A percentile compares a stretch with the other conserved stretches of the same genome.
Evolutionary conservation across 2,113 vertebrate species (phyloP).

Genomic region (Coregonus clupeaformis): DNA sequence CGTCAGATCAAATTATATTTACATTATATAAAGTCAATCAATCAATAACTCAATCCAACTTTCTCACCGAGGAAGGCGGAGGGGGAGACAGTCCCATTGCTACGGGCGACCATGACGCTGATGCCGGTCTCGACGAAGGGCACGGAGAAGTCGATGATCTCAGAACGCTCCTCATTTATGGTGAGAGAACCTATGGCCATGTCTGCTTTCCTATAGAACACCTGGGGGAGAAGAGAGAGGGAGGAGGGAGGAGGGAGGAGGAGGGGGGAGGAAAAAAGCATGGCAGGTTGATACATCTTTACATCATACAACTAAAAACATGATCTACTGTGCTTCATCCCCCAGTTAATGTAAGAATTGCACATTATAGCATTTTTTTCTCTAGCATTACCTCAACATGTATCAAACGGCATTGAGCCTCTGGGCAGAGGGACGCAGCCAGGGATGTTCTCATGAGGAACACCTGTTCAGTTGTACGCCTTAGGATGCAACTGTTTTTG

Average conservation of each 20-base stretch:
- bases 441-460: slow-evolving; percentile 41
- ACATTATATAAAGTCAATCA: neutral
- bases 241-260: neutral
- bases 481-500: slow-evolving; percentile 44
- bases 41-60: slow-evolving; percentile 1
- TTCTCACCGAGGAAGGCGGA: slow-evolving; percentile 93
- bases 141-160: slow-evolving; percentile 96
- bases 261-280: neutral
- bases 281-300: too few relatives aligned
- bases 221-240: slow-evolving; percentile 66
- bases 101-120: slow-evolving; percentile 96
- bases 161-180: slow-evolving; percentile 96
- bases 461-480: slow-evolving; percentile 45
- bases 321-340: too few relatives aligned
- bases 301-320: too few relatives aligned
- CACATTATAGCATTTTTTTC: too few relatives aligned
- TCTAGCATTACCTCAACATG: neutral
- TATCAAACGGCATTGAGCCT: neutral
- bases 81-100: slow-evolving; percentile 95
- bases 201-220: slow-evolving; percentile 92
- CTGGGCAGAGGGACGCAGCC: slow-evolving; percentile 46
- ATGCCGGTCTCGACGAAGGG: slow-evolving; percentile 98
- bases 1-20: neutral
- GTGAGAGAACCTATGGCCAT: slow-evolving; percentile 99
- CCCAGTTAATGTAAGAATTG: too few relatives aligned